Conservation (phyloP, 2,797 vertebrate genomes). For the Philypnodon macrostomus region DNA sequence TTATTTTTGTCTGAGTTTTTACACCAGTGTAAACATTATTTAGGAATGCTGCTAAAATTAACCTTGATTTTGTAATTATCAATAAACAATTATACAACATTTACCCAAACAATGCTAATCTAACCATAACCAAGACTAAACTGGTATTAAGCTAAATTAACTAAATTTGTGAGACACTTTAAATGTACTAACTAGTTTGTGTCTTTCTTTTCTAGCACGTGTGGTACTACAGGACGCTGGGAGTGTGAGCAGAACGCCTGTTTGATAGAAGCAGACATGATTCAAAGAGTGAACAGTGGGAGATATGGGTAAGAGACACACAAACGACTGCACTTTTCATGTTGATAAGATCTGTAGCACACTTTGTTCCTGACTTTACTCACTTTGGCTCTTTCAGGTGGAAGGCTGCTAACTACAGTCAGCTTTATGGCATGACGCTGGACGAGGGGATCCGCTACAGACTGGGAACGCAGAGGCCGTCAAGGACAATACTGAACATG, state of each 20-base stretch:
- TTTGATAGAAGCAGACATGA: constrained; percentile 85
- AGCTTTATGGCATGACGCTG: constrained; percentile 91
- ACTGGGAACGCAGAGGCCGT: constrained; percentile 88
- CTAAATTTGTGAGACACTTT: no score
- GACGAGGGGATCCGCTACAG: constrained; percentile 89
- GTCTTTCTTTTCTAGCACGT: constrained; percentile 78
- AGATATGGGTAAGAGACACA: constrained; percentile 80
- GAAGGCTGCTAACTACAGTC: constrained; percentile 90
- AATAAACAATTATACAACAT: no score
- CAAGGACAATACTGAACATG: constrained; percentile 90
- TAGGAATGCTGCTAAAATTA: no score
- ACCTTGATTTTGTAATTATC: no score
- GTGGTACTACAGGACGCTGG: constrained; percentile 81
- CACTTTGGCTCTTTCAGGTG: constrained; percentile 76
- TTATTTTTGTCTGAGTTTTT: no score
- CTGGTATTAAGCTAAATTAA: no score
- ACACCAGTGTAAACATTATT: no score
- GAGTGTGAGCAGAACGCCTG: constrained; percentile 88
- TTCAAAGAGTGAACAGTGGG: constrained; percentile 84
- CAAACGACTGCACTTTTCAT: constrained; percentile 1
- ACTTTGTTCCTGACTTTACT: neutral
- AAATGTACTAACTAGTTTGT: neutral
- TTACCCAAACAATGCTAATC: no score
- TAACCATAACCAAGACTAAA: no score
- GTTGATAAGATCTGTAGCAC: neutral